Evolutionary conservation across 2,888 invertebrate genomes (phyloP), one percentile per base, ranked within the genome.

Genomic region (Eupithecia abbreviata): DNA sequence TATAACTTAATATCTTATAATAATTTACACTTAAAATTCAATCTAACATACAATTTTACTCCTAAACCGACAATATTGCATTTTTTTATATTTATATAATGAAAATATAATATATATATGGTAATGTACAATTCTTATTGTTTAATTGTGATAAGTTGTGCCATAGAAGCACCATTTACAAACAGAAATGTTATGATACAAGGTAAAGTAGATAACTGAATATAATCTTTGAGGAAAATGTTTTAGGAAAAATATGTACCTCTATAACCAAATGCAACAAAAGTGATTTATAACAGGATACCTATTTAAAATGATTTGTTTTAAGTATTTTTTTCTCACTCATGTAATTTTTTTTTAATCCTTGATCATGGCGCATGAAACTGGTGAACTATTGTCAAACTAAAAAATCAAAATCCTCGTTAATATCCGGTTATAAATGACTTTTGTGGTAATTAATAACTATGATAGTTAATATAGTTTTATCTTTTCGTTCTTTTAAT

Each of bases 1-100:
- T 93, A 93, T 93, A 91, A 91, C 93, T 93, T 68, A 94, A 93
- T 84, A 89, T 88, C 85, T 86, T 92, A 87, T 91, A 94, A 94
- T 95, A 94, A 93, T 93, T 93, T 94, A 94, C 93, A 93, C 89
- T 91, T 93, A 92, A 83, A 81, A 86, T 84, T 83, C 84, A 82
- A 84, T 85, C 86, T 89, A 90, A 90, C 88, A 88, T 90, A 91
- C 89, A 91, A 86, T 86, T 89, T 89, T 9, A 82, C 88, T 82
- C 88, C 89, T 90, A 89, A 85, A 86, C 89, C 90, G 85, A 90
- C 89, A 87, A 90, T 94, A 94, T 94, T 94, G 94, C 94, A 90
- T 92, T 90, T 88, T 84, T 86, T 87, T 87, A 82, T 85, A 82
- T 85, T 82, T 85, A 86, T 85, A 85, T 90, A 88, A 90, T 88